These are phyloP conservation scores for Carlito syrichta DNA, from an alignment of 2,113 vertebrate species.

Conservation along the genomic window DNA sequence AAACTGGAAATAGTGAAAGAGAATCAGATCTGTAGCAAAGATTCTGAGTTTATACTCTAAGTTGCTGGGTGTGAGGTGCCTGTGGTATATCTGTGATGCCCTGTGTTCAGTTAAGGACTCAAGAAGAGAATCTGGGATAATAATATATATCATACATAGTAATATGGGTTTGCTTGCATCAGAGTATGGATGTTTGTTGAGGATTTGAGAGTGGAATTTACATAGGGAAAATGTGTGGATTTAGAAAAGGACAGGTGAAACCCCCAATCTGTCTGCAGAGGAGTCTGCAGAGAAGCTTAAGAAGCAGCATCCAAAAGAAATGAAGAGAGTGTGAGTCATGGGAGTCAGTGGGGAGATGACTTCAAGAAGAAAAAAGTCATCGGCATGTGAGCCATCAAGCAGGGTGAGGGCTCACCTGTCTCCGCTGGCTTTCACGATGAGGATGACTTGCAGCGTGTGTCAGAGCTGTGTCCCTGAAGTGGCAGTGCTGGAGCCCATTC, in stretches of 20 bases:
- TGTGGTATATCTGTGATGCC: rapidly evolving
- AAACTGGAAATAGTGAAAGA: background rate
- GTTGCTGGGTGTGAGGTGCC: background rate
- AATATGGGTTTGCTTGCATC: rapidly evolving
- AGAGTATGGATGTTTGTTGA: background rate
- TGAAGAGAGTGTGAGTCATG: background rate
- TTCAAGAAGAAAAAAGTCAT: background rate
- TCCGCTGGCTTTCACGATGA: background rate
- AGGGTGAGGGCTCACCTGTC: rapidly evolving
- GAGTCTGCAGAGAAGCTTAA: background rate
- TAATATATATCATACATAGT: background rate
- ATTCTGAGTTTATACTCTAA: rapidly evolving
- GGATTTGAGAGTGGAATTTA: background rate
- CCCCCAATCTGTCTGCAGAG: too few species aligned
- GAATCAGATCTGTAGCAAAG: background rate
- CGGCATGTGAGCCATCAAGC: rapidly evolving
- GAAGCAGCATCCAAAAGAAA: background rate
- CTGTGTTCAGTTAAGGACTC: background rate
- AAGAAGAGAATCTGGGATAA: too few species aligned
- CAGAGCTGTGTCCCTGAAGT: background rate
- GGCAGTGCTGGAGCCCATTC: rapidly evolving
- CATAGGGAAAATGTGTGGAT: background rate
- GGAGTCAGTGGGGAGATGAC: background rate
- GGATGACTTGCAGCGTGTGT: background rate
- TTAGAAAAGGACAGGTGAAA: background rate